Evolutionary conservation across 2,113 vertebrate genomes (phyloP), one percentile per base, ranked within the genome.

Genomic region (Trematocara zebra): DNA sequence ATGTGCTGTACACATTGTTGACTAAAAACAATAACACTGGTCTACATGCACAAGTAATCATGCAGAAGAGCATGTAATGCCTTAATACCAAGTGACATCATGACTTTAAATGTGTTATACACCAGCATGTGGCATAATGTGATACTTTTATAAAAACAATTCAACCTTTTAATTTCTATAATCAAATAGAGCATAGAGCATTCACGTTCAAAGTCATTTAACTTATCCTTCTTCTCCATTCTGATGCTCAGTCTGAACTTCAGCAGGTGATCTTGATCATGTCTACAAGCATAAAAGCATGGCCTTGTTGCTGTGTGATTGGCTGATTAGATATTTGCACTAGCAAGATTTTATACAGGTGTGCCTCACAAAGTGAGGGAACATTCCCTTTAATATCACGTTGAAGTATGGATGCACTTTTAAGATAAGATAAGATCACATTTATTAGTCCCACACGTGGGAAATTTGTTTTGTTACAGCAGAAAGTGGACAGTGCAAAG

Each of bases 381-480:
- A 61, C 17, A 61, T 35, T 12, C 33, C 11, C n/a, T 40, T 67
- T 69, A 44, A 15, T 72, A 72, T 72, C 20, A 72, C 20, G 8
- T 15, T 26, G 37, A 72, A 17, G 11, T 44, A 44, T 72, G 67
- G n/a, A 69, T 69, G 64, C 64, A 15, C 11, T 42, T 6, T 64
- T 33, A 61, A 61, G 57, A 61, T 35, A 35, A 35, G 44, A 49
- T 17, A 61, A 11, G 8, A 61, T 33, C 1, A 59, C 15, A 0
- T 59, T 59, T 59, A 59, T 61, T 33, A 61, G 56, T 59, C 15
- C 56, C 56, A 33, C 56, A 59, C 5, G 3, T 59, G 15, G 15
- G 28, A 59, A 59, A 59, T 33, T 59, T 59, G 56, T 59, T 59
- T 33, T 59, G 56, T 59, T 18, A 33, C 56, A 59, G 56, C 56